Percentiles rank a stretch among this genome's conserved stretches.
Evolutionary conservation across 2,113 vertebrate species (phyloP).

Genomic region (Mormyrus lacerda): DNA sequence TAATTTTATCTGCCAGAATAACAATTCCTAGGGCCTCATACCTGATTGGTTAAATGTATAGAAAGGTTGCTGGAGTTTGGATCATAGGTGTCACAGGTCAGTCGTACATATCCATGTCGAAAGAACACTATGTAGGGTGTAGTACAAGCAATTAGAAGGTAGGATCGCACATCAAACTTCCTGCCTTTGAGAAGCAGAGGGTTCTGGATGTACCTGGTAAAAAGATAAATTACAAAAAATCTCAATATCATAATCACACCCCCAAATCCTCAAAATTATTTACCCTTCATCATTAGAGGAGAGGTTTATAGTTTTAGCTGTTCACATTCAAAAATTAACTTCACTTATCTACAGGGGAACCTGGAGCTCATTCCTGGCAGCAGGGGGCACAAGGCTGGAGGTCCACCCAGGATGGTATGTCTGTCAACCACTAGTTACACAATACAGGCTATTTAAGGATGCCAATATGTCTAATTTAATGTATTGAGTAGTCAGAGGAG

Average conservation of each 20-base stretch:
- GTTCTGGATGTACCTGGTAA: slow-evolving; percentile 68
- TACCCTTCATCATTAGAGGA: background rate
- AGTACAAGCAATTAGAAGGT: slow-evolving; percentile 73
- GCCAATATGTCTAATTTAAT: no score
- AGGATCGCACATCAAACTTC: slow-evolving; percentile 79
- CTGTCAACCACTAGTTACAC: background rate
- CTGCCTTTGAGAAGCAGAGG: slow-evolving; percentile 74
- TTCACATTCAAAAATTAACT: background rate
- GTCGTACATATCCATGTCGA: slow-evolving; percentile 71
- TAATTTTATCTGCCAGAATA: background rate
- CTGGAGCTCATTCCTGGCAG: background rate
- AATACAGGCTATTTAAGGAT: background rate
- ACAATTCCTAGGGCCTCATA: slow-evolving; percentile 24
- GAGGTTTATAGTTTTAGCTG: background rate
- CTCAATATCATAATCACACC: background rate
- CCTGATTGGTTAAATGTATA: slow-evolving; percentile 78
- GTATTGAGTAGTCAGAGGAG: no score
- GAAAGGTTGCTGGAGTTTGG: slow-evolving; percentile 68
- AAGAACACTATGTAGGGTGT: slow-evolving; percentile 72
- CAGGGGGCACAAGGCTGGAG: background rate
- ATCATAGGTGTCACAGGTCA: slow-evolving; percentile 71
- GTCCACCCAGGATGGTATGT: background rate
- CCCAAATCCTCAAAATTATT: background rate
- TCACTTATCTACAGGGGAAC: background rate
- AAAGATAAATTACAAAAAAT: background rate